phyloP scores from a whole-genome alignment of 53 echinoderm and acorn worm species.

The Holothuria leucospilota region DNA sequence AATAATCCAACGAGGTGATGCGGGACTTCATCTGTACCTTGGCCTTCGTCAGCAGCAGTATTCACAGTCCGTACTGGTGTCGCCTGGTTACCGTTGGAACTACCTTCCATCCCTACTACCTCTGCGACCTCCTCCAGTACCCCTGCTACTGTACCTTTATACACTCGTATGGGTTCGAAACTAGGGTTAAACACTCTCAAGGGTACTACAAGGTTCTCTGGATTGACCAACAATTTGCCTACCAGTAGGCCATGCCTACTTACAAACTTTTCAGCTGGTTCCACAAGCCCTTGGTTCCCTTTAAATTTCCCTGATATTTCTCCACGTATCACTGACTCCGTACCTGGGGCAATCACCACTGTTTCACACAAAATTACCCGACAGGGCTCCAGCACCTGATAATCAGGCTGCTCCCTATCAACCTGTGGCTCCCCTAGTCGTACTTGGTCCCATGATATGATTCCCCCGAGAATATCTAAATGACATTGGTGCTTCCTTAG shows the following conservation, averaged over 20 bases:
- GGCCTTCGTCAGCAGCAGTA: neutral
- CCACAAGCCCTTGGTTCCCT: neutral
- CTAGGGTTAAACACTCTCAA: conserved; percentile 45
- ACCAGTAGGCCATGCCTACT: neutral
- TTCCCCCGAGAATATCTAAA: conserved; percentile 15
- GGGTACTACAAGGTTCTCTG: neutral
- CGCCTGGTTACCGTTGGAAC: neutral
- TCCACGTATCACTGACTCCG: too few species aligned
- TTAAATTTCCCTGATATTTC: too few species aligned
- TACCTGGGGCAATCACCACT: too few species aligned
- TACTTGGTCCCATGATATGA: neutral
- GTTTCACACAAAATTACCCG: too few species aligned
- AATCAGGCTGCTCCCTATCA: conserved; percentile 5
- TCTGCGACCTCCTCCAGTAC: conserved; percentile 2
- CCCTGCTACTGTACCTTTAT: conserved; percentile 28
- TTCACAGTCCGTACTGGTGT: neutral
- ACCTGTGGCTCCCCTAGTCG: neutral
- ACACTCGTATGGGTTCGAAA: conserved; percentile 4
- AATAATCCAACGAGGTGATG: conserved; percentile 14
- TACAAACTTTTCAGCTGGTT: too few species aligned
- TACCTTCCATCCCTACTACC: neutral
- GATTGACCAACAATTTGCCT: conserved; percentile 36
- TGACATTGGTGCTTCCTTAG: conserved; percentile 10
- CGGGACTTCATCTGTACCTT: neutral
- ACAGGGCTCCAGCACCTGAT: neutral